Evolutionary conservation across 2,113 vertebrate genomes (phyloP).

Genomic region (Helogale parvula): DNA sequence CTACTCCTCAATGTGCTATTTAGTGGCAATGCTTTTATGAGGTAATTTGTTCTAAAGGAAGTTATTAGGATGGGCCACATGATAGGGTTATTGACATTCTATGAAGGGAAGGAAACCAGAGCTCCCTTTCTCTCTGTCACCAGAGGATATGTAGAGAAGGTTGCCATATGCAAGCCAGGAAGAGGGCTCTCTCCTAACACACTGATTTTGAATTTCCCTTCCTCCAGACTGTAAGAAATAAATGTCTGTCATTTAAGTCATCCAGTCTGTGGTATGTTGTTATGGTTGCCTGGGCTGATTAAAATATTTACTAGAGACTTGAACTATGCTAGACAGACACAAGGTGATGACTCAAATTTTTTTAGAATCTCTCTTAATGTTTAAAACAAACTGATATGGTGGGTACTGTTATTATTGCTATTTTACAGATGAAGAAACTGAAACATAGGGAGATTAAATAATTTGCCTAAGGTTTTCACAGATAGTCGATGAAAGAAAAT

Average conservation of each 20-base stretch:
- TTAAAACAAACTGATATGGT: not conserved
- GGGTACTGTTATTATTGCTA: not conserved
- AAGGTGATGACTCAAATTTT: not conserved
- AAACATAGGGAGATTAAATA: not conserved
- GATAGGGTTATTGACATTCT: not conserved
- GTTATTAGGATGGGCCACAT: accelerated
- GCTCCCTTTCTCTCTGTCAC: not conserved
- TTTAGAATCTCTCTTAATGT: not conserved
- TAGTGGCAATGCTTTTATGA: not conserved
- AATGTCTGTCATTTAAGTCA: not conserved
- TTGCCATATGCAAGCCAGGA: not conserved
- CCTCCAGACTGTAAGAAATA: not conserved
- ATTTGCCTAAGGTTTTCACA: not conserved
- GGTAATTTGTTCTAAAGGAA: not conserved
- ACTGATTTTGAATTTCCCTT: not conserved
- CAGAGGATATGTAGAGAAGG: not conserved
- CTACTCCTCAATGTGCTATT: not conserved
- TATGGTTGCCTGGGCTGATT: not conserved
- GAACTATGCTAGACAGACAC: not conserved
- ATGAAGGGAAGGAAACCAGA: not conserved
- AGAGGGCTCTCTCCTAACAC: not conserved
- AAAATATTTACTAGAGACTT: not conserved
- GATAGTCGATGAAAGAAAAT: not conserved
- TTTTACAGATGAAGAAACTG: not conserved
- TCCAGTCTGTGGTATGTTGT: not conserved